phyloP scores from a whole-genome alignment of 2,888 invertebrate species.

The Spodoptera littoralis region DNA sequence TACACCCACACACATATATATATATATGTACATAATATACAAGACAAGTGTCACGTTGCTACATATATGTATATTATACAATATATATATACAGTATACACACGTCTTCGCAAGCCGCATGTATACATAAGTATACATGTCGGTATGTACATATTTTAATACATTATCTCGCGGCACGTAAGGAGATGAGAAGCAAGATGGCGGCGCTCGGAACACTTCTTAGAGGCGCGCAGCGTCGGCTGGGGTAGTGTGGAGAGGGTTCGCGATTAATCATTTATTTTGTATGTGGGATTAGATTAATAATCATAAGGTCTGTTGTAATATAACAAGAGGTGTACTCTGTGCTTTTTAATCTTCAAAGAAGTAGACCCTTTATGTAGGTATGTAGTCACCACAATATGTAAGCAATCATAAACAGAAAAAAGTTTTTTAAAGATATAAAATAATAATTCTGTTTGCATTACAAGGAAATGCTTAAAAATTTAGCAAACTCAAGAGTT shows the following conservation, averaged over 20 bases:
- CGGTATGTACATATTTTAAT: constrained; percentile 75
- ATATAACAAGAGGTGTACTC: too few relatives aligned
- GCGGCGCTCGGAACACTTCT: constrained; percentile 81
- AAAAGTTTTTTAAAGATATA: too few relatives aligned
- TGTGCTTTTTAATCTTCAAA: too few relatives aligned
- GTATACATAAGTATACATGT: constrained; percentile 38
- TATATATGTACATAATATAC: constrained; percentile 23
- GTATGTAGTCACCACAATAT: too few relatives aligned
- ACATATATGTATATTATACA: constrained; percentile 3
- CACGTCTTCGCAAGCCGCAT: constrained; percentile 38
- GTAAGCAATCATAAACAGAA: too few relatives aligned
- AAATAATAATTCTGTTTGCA: too few relatives aligned
- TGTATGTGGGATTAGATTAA: too few relatives aligned
- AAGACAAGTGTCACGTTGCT: constrained; percentile 38
- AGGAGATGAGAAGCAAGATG: constrained; percentile 87
- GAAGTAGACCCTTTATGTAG: too few relatives aligned
- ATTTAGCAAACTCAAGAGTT: too few relatives aligned
- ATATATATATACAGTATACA: constrained; percentile 13
- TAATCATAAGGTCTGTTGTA: too few relatives aligned
- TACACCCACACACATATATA: constrained; percentile 10
- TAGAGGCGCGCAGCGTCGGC: constrained; percentile 72
- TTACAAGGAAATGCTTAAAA: too few relatives aligned
- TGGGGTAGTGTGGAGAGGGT: constrained; percentile 60
- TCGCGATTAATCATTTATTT: constrained; percentile 29
- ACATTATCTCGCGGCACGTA: constrained; percentile 80